A percentile compares a stretch with the other conserved stretches of the same genome.
phyloP scores from a whole-genome alignment of 2,113 vertebrate species.

The Periophthalmodon schlosseri region DNA sequence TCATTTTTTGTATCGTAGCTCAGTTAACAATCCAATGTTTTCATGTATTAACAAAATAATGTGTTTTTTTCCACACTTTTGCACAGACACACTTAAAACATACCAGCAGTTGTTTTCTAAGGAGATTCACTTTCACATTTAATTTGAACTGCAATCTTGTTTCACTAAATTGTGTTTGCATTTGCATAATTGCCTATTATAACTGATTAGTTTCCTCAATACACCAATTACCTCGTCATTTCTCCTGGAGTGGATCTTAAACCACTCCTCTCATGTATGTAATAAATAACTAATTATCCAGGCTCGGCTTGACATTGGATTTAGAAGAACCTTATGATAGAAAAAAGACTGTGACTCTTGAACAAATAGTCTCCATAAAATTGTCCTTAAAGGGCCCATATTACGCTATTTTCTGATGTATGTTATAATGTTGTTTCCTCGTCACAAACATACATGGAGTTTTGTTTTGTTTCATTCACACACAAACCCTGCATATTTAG shows the following conservation, averaged over 20 bases:
- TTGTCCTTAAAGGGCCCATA: not conserved
- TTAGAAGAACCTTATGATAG: not conserved
- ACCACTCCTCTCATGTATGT: constrained; percentile 3
- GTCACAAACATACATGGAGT: too few relatives aligned
- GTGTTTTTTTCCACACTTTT: not conserved
- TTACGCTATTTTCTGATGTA: too few relatives aligned
- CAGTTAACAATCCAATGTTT: too few relatives aligned
- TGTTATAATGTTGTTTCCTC: too few relatives aligned
- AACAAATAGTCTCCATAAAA: not conserved
- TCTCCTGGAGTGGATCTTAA: constrained; percentile 6
- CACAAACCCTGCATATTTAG: too few relatives aligned
- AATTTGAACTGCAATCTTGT: not conserved
- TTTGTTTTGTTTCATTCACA: too few relatives aligned
- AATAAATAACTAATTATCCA: constrained; percentile 8
- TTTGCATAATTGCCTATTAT: constrained; percentile 10
- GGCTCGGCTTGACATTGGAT: not conserved
- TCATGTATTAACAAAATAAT: too few relatives aligned
- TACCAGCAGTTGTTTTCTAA: not conserved
- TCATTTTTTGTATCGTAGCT: too few relatives aligned
- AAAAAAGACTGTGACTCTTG: not conserved
- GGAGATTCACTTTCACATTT: constrained; percentile 1
- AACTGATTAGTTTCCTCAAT: constrained; percentile 3
- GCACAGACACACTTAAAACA: not conserved
- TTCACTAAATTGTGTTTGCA: constrained; percentile 4
- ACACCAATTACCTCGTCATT: constrained; percentile 4